Evolutionary conservation across 2,888 invertebrate genomes (phyloP).

Genomic region (Schrankia costaestrigalis): DNA sequence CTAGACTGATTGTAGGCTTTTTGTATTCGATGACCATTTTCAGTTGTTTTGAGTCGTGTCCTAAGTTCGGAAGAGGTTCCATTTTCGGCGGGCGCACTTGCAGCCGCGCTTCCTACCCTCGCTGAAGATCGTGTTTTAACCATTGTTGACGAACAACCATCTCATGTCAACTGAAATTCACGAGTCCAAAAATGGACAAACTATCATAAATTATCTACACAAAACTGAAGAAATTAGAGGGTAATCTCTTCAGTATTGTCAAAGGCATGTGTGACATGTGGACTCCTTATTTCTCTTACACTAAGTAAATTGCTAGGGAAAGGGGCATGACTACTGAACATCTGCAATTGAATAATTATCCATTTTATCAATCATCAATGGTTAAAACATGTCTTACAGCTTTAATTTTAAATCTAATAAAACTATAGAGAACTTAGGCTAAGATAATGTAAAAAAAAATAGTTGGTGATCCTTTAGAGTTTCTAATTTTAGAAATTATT

Average conservation of each 20-base stretch:
- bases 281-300: conserved; percentile 76
- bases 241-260: conserved; percentile 66
- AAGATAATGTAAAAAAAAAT: conserved; percentile 49
- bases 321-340: conserved; percentile 56
- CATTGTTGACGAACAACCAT: conserved; percentile 78
- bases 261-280: conserved; percentile 3
- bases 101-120: conserved; percentile 70
- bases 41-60: conserved; percentile 65
- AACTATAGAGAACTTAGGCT: conserved; percentile 55
- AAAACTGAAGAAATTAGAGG: conserved; percentile 60
- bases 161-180: conserved; percentile 80
- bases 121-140: conserved; percentile 81
- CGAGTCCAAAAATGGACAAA: conserved; percentile 73
- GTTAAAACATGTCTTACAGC: conserved; percentile 81
- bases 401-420: conserved; percentile 55
- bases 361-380: conserved; percentile 74
- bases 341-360: conserved; percentile 78
- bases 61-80: conserved; percentile 71
- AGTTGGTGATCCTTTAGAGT: conserved; percentile 65
- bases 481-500: conserved; percentile 65
- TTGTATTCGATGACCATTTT: conserved; percentile 69
- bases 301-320: conserved; percentile 48
- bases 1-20: conserved; percentile 62
- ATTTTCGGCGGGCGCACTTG: conserved; percentile 68
- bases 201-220: conserved; percentile 57